A percentile compares a stretch with the other conserved stretches of the same genome.
phyloP scores from a whole-genome alignment of 2,113 vertebrate species.

The Theristicus caerulescens region DNA sequence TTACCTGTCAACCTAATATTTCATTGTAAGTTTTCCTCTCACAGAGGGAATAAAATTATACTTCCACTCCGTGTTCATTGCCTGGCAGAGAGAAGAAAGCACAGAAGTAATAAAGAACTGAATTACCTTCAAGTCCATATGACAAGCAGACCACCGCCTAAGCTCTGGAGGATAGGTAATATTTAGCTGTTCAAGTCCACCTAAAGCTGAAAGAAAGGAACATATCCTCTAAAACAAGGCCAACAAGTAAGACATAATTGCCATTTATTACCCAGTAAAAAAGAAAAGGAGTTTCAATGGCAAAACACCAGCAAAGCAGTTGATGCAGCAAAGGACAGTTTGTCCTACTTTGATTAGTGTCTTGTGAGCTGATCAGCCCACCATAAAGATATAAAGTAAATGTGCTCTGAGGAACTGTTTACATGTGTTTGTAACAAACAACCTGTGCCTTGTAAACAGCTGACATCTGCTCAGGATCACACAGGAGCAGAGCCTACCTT shows the following conservation, averaged over 20 bases:
- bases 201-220: slow-evolving; percentile 59
- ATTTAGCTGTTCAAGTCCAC: slow-evolving; percentile 58
- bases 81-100: slow-evolving; percentile 60
- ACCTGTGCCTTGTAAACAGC: slow-evolving; percentile 60
- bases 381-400: slow-evolving; percentile 63
- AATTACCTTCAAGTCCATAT: slow-evolving; percentile 71
- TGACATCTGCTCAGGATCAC: slow-evolving; percentile 65
- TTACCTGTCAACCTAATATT: slow-evolving; percentile 40
- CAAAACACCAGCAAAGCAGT: slow-evolving; percentile 46
- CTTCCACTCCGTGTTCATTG: slow-evolving; percentile 61
- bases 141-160: slow-evolving; percentile 64
- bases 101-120: slow-evolving; percentile 71
- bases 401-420: slow-evolving; percentile 53
- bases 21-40: not conserved
- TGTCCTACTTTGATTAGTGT: slow-evolving; percentile 45
- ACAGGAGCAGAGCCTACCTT: not conserved
- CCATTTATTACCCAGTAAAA: slow-evolving; percentile 63
- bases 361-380: slow-evolving; percentile 38
- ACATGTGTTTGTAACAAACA: slow-evolving; percentile 59
- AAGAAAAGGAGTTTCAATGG: slow-evolving; percentile 31
- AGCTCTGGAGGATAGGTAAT: not conserved
- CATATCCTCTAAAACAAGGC: slow-evolving; percentile 60
- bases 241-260: slow-evolving; percentile 65
- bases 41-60: slow-evolving; percentile 21
- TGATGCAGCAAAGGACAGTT: slow-evolving; percentile 72